Conservation (phyloP, 2,888 invertebrate species). For the Tribolium freemani region DNA sequence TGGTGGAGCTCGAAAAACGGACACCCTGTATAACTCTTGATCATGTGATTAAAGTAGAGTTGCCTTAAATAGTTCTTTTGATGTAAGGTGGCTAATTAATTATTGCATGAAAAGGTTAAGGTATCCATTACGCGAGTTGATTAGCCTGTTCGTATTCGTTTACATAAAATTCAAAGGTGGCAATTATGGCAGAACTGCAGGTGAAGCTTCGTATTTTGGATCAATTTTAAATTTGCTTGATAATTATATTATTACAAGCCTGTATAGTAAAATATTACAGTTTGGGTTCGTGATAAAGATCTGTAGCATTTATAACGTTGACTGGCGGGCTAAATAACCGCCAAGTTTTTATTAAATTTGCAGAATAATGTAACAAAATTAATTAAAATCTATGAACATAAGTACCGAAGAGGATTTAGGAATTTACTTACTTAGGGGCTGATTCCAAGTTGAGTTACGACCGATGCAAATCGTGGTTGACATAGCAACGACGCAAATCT, state of each 20-base stretch:
- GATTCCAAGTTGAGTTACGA: too few species aligned
- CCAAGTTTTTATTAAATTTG: neutral
- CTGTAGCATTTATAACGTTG: neutral
- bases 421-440: too few species aligned
- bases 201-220: slow-evolving; percentile 30
- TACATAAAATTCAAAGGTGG: slow-evolving; percentile 5
- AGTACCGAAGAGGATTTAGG: neutral
- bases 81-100: neutral
- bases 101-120: neutral
- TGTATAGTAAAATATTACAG: neutral
- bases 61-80: neutral
- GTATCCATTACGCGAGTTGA: neutral
- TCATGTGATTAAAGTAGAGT: neutral
- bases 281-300: slow-evolving; percentile 34
- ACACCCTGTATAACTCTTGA: too few species aligned
- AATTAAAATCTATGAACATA: too few species aligned
- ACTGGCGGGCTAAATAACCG: neutral
- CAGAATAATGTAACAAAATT: too few species aligned
- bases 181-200: slow-evolving; percentile 37
- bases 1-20: too few species aligned
- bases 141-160: neutral
- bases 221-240: slow-evolving; percentile 40
- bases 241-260: slow-evolving; percentile 32
- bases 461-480: too few species aligned
- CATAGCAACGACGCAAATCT: too few species aligned